A percentile compares a stretch with the other conserved stretches of the same genome.
These are phyloP conservation scores for Eurois occulta DNA, from an alignment of 2,888 invertebrate genomes.

Conservation along the genomic window DNA sequence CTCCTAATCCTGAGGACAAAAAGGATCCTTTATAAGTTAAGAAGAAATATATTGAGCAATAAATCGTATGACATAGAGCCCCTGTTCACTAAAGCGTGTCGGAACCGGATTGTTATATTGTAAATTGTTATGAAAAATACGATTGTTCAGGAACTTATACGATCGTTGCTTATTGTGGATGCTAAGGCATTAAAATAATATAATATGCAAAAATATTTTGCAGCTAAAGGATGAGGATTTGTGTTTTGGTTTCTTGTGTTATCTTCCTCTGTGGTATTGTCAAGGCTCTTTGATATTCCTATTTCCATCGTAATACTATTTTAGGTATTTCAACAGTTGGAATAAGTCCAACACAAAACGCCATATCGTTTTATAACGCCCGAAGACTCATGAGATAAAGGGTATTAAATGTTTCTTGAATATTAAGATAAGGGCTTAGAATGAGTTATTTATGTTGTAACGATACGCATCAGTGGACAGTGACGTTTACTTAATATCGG, in stretches of 20 bases:
- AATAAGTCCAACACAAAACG: background rate
- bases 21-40: conserved; percentile 75
- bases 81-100: conserved; percentile 39
- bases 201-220: background rate
- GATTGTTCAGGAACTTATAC: conserved; percentile 4
- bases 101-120: conserved; percentile 15
- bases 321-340: background rate
- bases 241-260: background rate
- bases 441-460: conserved; percentile 46
- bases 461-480: conserved; percentile 58
- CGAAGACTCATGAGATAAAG: background rate
- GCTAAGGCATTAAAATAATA: conserved; percentile 16
- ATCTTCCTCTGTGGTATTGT: background rate
- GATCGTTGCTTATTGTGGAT: conserved; percentile 16
- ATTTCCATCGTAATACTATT: too few species aligned
- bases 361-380: background rate
- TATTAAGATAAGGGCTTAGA: conserved; percentile 21
- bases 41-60: conserved; percentile 50
- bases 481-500: conserved; percentile 43
- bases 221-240: background rate
- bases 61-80: conserved; percentile 40
- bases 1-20: conserved; percentile 80
- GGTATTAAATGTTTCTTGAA: conserved; percentile 1
- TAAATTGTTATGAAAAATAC: conserved; percentile 33
- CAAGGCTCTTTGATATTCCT: background rate